Conservation (phyloP, 2,888 invertebrate species). For the Stenchaetothrips biformis region DNA sequence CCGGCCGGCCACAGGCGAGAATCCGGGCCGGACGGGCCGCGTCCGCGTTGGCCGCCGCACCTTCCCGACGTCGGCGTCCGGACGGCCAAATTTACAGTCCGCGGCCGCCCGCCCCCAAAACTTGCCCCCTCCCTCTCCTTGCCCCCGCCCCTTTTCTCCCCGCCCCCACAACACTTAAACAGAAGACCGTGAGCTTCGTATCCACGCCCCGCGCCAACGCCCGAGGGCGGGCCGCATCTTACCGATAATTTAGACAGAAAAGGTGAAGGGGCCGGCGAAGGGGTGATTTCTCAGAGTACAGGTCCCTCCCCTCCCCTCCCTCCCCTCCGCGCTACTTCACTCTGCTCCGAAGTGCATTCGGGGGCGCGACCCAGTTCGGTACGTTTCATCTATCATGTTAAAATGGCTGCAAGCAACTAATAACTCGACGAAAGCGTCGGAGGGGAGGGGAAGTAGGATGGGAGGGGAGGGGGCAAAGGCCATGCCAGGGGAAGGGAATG, state of each 20-base stretch:
- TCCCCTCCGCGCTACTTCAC: background rate
- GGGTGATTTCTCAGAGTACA: conserved; percentile 14
- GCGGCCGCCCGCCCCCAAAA: background rate
- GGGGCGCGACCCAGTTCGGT: background rate
- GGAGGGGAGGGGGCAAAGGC: background rate
- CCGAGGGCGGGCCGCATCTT: background rate
- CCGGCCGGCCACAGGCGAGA: no score
- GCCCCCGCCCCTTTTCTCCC: background rate
- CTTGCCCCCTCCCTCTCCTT: background rate
- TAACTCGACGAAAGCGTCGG: background rate
- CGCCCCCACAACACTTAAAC: background rate
- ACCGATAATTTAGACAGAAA: conserved; percentile 16
- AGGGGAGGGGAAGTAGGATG: background rate
- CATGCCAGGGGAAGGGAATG: background rate
- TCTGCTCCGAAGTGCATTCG: background rate
- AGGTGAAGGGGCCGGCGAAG: conserved; percentile 5
- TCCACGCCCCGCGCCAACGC: background rate
- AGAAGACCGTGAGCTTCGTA: no score
- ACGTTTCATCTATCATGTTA: background rate
- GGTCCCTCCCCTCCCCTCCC: background rate
- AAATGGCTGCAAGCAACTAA: background rate
- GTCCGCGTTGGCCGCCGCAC: background rate
- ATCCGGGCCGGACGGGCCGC: no score
- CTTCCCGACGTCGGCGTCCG: background rate
- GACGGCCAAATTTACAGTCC: background rate